phyloP scores from a whole-genome alignment of 2,888 invertebrate species.

The Hemistola chrysoprasaria region DNA sequence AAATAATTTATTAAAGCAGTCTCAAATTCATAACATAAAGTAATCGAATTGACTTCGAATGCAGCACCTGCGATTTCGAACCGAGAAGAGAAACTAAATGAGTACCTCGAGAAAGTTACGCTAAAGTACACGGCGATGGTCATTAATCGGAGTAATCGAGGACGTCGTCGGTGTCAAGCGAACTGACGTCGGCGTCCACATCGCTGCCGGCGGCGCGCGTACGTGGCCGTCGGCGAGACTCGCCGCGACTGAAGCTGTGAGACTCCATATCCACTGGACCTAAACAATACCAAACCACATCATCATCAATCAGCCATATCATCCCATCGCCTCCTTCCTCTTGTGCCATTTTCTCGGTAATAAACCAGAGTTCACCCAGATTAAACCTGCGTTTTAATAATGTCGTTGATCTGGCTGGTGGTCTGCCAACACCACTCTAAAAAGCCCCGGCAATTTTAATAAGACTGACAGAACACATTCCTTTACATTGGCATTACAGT shows the following conservation, averaged over 20 bases:
- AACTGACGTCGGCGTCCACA: conserved; percentile 67
- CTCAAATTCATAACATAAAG: conserved; percentile 22
- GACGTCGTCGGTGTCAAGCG: conserved; percentile 63
- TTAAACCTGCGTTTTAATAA: too few relatives aligned
- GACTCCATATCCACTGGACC: conserved; percentile 5
- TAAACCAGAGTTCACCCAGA: too few relatives aligned
- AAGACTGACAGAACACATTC: too few relatives aligned
- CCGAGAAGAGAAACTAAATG: conserved; percentile 23
- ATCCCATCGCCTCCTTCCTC: too few relatives aligned
- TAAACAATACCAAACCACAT: neutral
- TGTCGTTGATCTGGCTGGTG: too few relatives aligned
- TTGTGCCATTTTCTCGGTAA: too few relatives aligned
- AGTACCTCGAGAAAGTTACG: conserved; percentile 14
- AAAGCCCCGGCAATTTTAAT: too few relatives aligned
- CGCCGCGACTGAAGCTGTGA: conserved; percentile 18
- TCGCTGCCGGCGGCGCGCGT: conserved; percentile 44
- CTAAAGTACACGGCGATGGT: conserved; percentile 9
- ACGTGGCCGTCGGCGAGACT: conserved; percentile 11
- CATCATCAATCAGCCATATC: too few relatives aligned
- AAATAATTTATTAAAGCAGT: conserved; percentile 27
- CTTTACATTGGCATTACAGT: too few relatives aligned
- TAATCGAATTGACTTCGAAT: conserved; percentile 3
- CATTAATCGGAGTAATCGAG: conserved; percentile 57
- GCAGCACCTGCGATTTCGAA: conserved; percentile 33
- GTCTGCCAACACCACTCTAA: too few relatives aligned